Conservation (phyloP, 1,140 invertebrate genomes). For the Phthorimaea operculella region DNA sequence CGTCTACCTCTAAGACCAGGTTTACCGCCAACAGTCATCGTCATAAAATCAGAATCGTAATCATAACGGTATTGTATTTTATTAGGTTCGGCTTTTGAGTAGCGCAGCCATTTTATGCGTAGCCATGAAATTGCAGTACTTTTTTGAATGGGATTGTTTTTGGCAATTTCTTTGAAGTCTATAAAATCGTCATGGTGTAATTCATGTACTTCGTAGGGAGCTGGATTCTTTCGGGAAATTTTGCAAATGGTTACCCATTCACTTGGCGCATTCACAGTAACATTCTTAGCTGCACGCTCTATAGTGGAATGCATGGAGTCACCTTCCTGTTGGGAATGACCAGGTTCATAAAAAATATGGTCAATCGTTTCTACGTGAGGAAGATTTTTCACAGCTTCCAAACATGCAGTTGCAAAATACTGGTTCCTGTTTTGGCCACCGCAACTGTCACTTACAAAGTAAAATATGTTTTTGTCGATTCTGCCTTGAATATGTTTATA, state of each 20-base stretch:
- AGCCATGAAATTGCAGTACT: no score
- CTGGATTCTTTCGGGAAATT: neutral
- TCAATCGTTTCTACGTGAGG: neutral
- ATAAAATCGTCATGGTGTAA: neutral
- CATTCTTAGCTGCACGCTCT: neutral
- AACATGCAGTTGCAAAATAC: neutral
- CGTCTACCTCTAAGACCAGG: no score
- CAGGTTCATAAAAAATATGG: neutral
- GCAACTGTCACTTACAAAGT: neutral
- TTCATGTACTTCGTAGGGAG: neutral
- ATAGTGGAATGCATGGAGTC: slow-evolving; percentile 1
- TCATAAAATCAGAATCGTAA: no score
- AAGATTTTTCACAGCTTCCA: neutral
- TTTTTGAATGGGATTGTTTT: no score
- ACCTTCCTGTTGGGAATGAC: neutral
- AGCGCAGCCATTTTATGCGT: no score
- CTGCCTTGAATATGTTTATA: neutral
- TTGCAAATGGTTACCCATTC: neutral
- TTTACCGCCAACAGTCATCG: no score
- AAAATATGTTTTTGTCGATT: neutral
- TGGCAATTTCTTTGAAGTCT: no score
- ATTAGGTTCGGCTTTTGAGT: no score
- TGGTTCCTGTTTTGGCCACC: neutral
- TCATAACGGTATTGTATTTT: no score
- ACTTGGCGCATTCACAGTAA: neutral